Evolutionary conservation across 2,888 invertebrate genomes (phyloP), one percentile per base, ranked within the genome.

Genomic region (Drosophila dives): DNA sequence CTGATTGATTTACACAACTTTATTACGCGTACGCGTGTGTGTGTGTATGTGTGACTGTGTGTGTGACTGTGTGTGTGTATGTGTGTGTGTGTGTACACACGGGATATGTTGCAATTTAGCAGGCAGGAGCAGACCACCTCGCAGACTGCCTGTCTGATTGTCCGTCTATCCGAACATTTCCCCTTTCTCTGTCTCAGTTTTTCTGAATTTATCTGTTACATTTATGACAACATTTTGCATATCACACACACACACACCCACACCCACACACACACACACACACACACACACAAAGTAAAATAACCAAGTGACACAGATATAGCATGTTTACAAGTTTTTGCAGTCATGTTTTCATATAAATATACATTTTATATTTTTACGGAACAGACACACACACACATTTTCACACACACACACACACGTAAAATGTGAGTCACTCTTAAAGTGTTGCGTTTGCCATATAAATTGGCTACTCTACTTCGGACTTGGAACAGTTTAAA

Each of bases 181-280:
- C 32, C 29, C 6, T 26, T 23, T 33, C 33, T 23, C 54, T 20
- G 49, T 23, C 56, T 45, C 61, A 51, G 58, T 55, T 55, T 75
- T 75, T 61, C 34, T 59, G 53, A 56, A 64, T 59, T 63, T 71
- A 58, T 59, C 55, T 70, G 65, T 64, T 62, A 64, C 69, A 64
- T 78, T 75, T 79, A 75, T 75, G 74, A 65, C 68, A 68, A 51
- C 59, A 64, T 74, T 74, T 65, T 61, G 62, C 67, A 78, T 67
- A 59, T 59, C 45, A 62, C 67, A 53, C 40, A 49, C 56, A 33
- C 32, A 63, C 60, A 40, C 45, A 64, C 45, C 45, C 17, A 29
- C 51, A 40, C 40, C 34, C 38, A 26, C 38, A 55, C 20, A 60
- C 20, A 55, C 26, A 48, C 7, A 11, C 50, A 42, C 12, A 12